Conservation (phyloP, 2,888 invertebrate genomes). For the Hirtodrosophila duncani region DNA sequence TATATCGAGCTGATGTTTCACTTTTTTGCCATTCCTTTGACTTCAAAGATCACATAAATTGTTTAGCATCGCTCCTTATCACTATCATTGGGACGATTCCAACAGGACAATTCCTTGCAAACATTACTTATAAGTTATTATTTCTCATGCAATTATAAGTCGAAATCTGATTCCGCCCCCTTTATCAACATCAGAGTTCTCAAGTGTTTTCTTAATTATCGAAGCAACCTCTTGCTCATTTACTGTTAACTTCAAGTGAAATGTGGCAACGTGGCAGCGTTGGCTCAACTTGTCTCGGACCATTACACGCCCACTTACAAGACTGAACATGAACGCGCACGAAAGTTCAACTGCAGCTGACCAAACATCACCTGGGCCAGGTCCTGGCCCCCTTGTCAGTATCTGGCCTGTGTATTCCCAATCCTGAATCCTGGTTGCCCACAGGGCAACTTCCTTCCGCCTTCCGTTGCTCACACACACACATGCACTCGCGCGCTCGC, state of each 20-base stretch:
- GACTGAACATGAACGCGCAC: conserved; percentile 13
- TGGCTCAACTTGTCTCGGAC: conserved; percentile 21
- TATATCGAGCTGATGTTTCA: too few relatives aligned
- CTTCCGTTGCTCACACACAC: conserved; percentile 47
- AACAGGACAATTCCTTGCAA: too few relatives aligned
- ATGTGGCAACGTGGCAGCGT: conserved; percentile 30
- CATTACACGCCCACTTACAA: conserved; percentile 35
- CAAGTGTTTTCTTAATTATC: not conserved
- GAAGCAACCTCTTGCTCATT: not conserved
- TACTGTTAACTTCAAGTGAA: conserved; percentile 17
- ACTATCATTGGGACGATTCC: too few relatives aligned
- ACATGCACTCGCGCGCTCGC: conserved; percentile 19
- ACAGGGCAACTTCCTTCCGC: conserved; percentile 63
- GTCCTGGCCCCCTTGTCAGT: conserved; percentile 30
- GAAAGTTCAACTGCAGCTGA: conserved; percentile 53
- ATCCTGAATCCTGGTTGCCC: conserved; percentile 45
- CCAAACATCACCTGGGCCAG: conserved; percentile 51
- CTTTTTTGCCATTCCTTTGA: too few relatives aligned
- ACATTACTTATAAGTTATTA: too few relatives aligned
- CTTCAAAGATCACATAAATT: too few relatives aligned
- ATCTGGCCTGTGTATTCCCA: not conserved
- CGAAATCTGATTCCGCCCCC: too few relatives aligned
- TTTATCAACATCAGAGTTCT: too few relatives aligned
- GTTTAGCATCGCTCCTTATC: too few relatives aligned
- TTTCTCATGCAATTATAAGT: too few relatives aligned